Base-by-base conservation (phyloP, 2,113 vertebrate genomes). In the Percopsis transmontana region DNA sequence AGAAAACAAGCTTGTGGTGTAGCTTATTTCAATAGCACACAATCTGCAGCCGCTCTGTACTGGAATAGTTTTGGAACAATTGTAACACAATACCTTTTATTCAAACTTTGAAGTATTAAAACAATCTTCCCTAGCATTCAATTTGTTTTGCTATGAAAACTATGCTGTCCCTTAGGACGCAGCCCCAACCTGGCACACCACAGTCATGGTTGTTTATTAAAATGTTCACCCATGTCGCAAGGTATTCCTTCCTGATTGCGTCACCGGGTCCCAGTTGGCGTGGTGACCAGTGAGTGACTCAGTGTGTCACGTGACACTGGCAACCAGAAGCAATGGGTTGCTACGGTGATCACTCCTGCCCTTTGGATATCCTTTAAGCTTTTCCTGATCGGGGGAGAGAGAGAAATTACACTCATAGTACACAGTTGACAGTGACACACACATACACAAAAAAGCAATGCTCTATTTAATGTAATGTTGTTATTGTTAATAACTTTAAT, bases 191-290 rank as follows among this genome's bases (percentile, higher is more conserved):
- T 16, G 13, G 1, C 11, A 20, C 15, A 20, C 19, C 57, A 12
- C n/a, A 59, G 57, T 12, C 19, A n/a, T 44, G 4, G 57, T 19
- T 42, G 57, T 59, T 59, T 59, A 59, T 40, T 59, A 12, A 42
- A 59, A 23, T 14, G 38, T 19, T 71, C 63, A 60, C 12, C 40
- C 41, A 18, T 42, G 21, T 62, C 56, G 41, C 52, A 63, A 61
- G 63, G 51, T 52, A 60, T 81, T 83, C 76, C 73, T 84, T 81
- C 77, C 78, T 71, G 66, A 69, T 79, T 77, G 77, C 80, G 74
- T 86, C 84, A 76, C 44, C 38, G 5, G 60, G 18, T 62, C 51
- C 62, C 0, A 1, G 65, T 79, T 65, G 63, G 60, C 16, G 7
- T 64, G 61, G 57, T 5, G n/a, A 66, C 2, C 24, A 14, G 13